These are phyloP conservation scores for Himalopsyche japonica DNA, from an alignment of 2,888 invertebrate species.

Conservation along the genomic window DNA sequence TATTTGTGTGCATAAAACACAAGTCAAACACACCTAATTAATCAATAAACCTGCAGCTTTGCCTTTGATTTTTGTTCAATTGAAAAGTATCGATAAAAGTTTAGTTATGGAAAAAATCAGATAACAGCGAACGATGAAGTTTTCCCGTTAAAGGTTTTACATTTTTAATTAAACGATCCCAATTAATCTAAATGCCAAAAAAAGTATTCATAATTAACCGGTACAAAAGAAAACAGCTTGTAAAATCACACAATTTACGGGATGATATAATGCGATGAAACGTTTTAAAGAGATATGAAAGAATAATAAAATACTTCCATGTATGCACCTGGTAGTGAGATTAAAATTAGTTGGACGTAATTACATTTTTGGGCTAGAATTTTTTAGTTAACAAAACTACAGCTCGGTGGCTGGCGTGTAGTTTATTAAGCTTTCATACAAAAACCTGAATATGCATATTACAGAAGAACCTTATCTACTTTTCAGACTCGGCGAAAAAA, in stretches of 20 bases:
- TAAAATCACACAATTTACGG: not conserved
- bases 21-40: no score
- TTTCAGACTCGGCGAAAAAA: not conserved
- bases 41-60: no score
- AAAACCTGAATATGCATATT: not conserved
- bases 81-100: no score
- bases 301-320: not conserved
- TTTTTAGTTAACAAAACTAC: not conserved
- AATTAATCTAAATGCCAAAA: not conserved
- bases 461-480: not conserved
- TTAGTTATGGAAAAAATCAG: no score
- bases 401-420: not conserved
- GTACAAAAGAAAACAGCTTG: not conserved
- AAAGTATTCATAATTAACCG: not conserved
- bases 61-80: no score
- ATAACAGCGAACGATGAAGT: no score
- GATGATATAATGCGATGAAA: not conserved
- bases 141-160: no score
- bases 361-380: not conserved
- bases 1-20: no score
- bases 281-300: not conserved
- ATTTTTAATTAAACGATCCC: no score
- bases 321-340: not conserved
- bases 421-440: not conserved
- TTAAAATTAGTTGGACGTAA: conserved; percentile 4